A percentile compares a stretch with the other conserved stretches of the same genome.
Evolutionary conservation across 2,888 invertebrate species (phyloP).

Genomic region (Chaitophorus viminalis): DNA sequence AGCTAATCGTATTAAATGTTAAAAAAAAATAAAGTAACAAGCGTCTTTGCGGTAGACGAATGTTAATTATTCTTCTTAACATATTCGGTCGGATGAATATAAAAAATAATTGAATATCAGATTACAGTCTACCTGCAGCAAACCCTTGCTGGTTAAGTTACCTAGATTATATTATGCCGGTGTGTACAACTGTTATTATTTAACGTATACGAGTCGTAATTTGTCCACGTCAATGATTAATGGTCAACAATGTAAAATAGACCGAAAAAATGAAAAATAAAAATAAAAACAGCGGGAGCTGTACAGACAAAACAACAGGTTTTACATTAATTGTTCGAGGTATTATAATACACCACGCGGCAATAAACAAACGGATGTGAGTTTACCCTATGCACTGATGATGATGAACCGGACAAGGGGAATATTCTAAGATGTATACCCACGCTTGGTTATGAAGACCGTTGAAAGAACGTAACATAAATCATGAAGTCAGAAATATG

Average conservation of each 20-base stretch:
- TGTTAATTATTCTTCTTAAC: too few species aligned
- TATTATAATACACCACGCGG: constrained; percentile 35
- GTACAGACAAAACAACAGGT: constrained; percentile 47
- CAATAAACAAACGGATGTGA: constrained; percentile 45
- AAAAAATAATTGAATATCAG: constrained; percentile 14
- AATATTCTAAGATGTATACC: constrained; percentile 20
- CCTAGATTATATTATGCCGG: too few species aligned
- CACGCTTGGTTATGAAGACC: not conserved
- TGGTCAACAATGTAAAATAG: constrained; percentile 47
- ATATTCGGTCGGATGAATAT: not conserved
- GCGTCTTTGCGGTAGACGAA: too few species aligned
- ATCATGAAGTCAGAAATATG: constrained; percentile 27
- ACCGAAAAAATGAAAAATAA: constrained; percentile 43
- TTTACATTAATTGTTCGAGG: constrained; percentile 49
- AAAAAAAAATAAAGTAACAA: too few species aligned
- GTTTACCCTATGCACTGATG: constrained; percentile 30
- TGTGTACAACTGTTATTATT: constrained; percentile 32
- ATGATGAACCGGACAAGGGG: not conserved
- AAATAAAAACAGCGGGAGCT: constrained; percentile 41
- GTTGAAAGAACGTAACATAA: constrained; percentile 50
- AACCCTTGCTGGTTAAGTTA: not conserved
- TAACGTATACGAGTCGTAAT: constrained; percentile 32
- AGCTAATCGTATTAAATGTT: too few species aligned
- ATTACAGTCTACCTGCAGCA: not conserved
- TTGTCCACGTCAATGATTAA: constrained; percentile 57